Percentiles rank a stretch among this genome's conserved stretches.
These are phyloP conservation scores for Podarcis lilfordi DNA, from an alignment of 2,797 vertebrate species.

Conservation along the genomic window DNA sequence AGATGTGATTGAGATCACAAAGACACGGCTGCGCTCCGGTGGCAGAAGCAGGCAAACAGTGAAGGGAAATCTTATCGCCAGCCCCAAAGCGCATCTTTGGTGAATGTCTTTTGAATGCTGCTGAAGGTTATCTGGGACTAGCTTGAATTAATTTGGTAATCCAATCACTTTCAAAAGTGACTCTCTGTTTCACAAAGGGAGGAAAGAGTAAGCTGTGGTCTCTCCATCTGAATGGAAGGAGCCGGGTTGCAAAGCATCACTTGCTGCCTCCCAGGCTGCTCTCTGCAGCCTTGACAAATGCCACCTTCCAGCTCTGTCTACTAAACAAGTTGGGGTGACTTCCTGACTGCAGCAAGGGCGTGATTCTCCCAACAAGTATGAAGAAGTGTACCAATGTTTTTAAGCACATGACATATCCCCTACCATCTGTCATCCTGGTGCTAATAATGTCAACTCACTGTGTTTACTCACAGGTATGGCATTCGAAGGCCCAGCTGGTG, in stretches of 20 bases:
- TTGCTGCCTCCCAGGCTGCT: background rate
- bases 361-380: background rate
- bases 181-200: conserved; percentile 39
- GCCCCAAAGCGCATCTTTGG: conserved; percentile 6
- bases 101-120: conserved; percentile 11
- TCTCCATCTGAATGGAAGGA: background rate
- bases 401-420: too few species aligned
- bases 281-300: background rate
- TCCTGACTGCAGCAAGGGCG: background rate
- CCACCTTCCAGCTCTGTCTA: background rate
- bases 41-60: background rate
- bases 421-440: too few species aligned
- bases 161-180: conserved; percentile 22
- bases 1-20: background rate
- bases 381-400: background rate
- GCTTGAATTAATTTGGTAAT: conserved; percentile 26
- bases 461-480: too few species aligned
- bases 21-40: background rate
- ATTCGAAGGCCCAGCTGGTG: too few species aligned
- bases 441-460: too few species aligned
- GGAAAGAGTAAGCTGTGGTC: background rate
- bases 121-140: conserved; percentile 36
- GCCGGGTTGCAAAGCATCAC: background rate
- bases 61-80: conserved; percentile 26
- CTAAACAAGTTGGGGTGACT: background rate